Evolutionary conservation across 37 sponge, comb jelly and placozoan species (phyloP), one percentile per base, ranked within the genome.

Genomic region (Amphimedon queenslandica): DNA sequence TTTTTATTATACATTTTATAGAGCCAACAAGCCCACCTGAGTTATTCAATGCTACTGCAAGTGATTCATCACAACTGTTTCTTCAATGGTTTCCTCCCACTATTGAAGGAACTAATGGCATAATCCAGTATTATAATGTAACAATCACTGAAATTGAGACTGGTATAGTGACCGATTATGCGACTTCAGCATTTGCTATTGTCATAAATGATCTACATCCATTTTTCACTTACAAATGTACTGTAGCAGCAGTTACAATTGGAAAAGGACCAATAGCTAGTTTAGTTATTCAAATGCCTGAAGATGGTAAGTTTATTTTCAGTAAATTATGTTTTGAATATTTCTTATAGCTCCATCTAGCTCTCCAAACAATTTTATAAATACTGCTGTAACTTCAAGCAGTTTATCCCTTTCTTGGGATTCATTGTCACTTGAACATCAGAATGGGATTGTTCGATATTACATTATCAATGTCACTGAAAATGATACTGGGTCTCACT

Each of bases 81-180:
- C 21, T 75, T 58, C 20, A 33, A 27, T 75, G 75, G 75, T 41
- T 40, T 27, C 42, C 75, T 37, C 72, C 57, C 25, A n/a, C 55
- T 28, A 18, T 47, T 28, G 28, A 42, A 6, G 27, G 21, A 3
- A 20, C 28, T 29, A 71, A 71, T 71, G 72, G 72, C 47, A 71
- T 71, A 24, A 71, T 71, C 33, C 10, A 3, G 4, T 1, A 13
- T 20, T 71, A 71, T 35, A 55, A 5, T 4, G 28, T 71, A 27
- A 55, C 28, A 24, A 34, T 71, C 4, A 55, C 20, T 13, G 8
- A 47, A 18, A 8, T 18, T 8, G 51, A 8, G 8, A 13, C 51
- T 47, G 13, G 13, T 47, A 47, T 13, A 47, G 51, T 47, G 51
- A 13, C 13, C 13, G 13, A 47, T 18, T 18, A 47, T 47, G 51